Percentiles rank a stretch among this genome's conserved stretches.
These are phyloP conservation scores for Drosophila ustulata DNA, from an alignment of 2,888 invertebrate species.

Conservation along the genomic window DNA sequence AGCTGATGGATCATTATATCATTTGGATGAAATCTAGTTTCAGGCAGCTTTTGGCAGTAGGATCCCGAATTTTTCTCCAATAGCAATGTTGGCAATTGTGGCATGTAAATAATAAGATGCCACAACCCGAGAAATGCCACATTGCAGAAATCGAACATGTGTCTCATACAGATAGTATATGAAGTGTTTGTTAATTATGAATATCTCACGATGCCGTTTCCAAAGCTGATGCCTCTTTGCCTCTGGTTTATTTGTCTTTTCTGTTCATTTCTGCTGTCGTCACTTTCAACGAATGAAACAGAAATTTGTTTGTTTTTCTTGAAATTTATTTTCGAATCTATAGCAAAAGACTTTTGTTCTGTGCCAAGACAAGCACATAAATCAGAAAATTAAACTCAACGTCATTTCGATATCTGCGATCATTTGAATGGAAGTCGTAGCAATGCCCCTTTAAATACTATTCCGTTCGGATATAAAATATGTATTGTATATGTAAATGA, in stretches of 20 bases:
- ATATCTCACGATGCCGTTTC: conserved; percentile 12
- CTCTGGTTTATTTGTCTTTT: conserved; percentile 50
- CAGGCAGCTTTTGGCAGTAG: neutral
- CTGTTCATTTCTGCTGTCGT: conserved; percentile 64
- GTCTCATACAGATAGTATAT: conserved; percentile 7
- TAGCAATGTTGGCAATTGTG: conserved; percentile 25
- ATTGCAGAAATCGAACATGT: conserved; percentile 45
- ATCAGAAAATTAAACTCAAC: conserved; percentile 35
- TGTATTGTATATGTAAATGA: neutral
- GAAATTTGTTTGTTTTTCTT: conserved; percentile 59
- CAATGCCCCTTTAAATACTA: conserved; percentile 18
- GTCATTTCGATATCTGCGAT: neutral
- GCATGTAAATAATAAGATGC: conserved; percentile 15
- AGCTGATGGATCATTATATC: neutral
- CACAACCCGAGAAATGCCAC: conserved; percentile 32
- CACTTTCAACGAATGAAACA: conserved; percentile 49
- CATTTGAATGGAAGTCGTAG: conserved; percentile 12
- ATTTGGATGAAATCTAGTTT: conserved; percentile 25
- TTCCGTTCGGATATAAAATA: neutral
- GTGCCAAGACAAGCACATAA: conserved; percentile 54
- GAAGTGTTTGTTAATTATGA: conserved; percentile 17
- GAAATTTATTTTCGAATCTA: conserved; percentile 38
- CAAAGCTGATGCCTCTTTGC: neutral
- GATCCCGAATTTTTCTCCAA: neutral
- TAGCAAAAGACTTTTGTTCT: conserved; percentile 1